Percentiles rank a stretch among this genome's conserved stretches.
Conservation (phyloP, 2,888 invertebrate species). For the Trissoscelio sp. region DNA sequence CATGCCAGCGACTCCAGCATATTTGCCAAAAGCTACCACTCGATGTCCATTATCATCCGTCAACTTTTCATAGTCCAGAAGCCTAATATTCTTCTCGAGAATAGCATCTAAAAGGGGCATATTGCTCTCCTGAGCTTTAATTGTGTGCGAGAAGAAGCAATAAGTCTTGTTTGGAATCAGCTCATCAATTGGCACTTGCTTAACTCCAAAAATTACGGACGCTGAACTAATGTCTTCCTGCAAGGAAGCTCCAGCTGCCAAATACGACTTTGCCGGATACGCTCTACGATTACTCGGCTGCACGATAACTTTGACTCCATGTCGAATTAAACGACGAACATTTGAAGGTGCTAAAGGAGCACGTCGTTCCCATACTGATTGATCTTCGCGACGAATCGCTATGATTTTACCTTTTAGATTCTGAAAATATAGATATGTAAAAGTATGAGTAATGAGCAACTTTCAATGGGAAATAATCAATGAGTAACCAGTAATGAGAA, state of each 20-base stretch:
- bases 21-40: slow-evolving; percentile 99
- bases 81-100: slow-evolving; percentile 97
- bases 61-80: slow-evolving; percentile 98
- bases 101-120: slow-evolving; percentile 98
- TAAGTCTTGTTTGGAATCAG: slow-evolving; percentile 98
- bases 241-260: slow-evolving; percentile 95
- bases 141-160: slow-evolving; percentile 99
- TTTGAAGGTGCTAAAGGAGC: slow-evolving; percentile 97
- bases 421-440: slow-evolving; percentile 40
- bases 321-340: slow-evolving; percentile 93
- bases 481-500: too few species aligned
- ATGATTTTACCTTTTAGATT: slow-evolving; percentile 88
- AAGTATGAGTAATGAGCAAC: too few species aligned
- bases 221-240: slow-evolving; percentile 99
- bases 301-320: slow-evolving; percentile 97
- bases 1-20: slow-evolving; percentile 99
- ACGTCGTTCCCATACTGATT: slow-evolving; percentile 97
- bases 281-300: slow-evolving; percentile 99
- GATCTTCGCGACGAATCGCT: slow-evolving; percentile 95
- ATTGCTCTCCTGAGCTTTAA: slow-evolving; percentile 99
- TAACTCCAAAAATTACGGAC: slow-evolving; percentile 98
- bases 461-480: too few species aligned
- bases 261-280: slow-evolving; percentile 98
- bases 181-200: slow-evolving; percentile 96
- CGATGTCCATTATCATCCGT: slow-evolving; percentile 94